Percentiles rank a stretch among this genome's conserved stretches.
Evolutionary conservation across 2,888 invertebrate species (phyloP).

Genomic region (Dichetophora obliterata): DNA sequence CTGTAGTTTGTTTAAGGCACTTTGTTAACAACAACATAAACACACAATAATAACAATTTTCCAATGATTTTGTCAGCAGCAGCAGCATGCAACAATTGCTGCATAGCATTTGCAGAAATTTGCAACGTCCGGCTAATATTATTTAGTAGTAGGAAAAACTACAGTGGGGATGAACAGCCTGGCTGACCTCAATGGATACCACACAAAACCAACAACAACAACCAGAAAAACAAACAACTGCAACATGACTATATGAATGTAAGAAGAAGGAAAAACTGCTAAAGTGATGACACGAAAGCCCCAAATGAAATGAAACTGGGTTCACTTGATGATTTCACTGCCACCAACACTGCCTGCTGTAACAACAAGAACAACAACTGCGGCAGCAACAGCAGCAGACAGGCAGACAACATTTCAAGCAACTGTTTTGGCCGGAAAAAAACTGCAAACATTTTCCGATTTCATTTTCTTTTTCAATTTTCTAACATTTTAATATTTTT

Average conservation of each 20-base stretch:
- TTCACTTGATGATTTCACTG: background rate
- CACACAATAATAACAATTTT: constrained; percentile 23
- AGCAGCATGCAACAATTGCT: constrained; percentile 29
- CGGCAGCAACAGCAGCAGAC: background rate
- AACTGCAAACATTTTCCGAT: constrained; percentile 33
- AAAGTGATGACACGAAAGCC: constrained; percentile 29
- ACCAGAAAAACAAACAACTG: background rate
- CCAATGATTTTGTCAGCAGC: constrained; percentile 8
- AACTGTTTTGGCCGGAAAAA: constrained; percentile 23
- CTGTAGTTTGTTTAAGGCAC: background rate
- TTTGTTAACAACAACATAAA: constrained; percentile 12
- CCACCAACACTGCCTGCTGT: constrained; percentile 4
- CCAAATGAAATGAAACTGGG: constrained; percentile 27
- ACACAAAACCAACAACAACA: background rate
- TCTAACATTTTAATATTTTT: background rate
- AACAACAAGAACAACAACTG: constrained; percentile 17
- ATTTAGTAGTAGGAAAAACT: constrained; percentile 31
- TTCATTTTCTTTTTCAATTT: constrained; percentile 24
- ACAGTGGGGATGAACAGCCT: constrained; percentile 45
- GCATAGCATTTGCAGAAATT: constrained; percentile 33
- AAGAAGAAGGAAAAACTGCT: background rate
- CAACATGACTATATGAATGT: constrained; percentile 2
- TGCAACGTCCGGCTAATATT: constrained; percentile 43
- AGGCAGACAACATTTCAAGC: constrained; percentile 35
- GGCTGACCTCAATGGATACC: constrained; percentile 57